phyloP scores from a whole-genome alignment of 2,113 vertebrate genomes.

The Periophthalmodon schlosseri region DNA sequence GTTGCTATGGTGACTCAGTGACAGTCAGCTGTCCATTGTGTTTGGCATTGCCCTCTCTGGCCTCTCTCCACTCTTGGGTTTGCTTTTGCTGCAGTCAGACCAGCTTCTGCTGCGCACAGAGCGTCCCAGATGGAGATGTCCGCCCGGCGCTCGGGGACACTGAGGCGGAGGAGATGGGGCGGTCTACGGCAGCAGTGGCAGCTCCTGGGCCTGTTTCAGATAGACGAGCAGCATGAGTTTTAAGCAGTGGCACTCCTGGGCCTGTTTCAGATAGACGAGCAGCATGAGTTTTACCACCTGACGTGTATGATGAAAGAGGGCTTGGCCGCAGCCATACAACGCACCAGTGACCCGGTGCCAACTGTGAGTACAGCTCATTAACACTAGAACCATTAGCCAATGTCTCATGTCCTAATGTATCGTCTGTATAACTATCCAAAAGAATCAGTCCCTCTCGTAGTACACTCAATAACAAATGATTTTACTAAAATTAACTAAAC shows the following conservation, averaged over 20 bases:
- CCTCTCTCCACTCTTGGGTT: slow-evolving; percentile 27
- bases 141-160: background rate
- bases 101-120: background rate
- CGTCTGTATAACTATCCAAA: background rate
- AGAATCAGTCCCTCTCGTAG: background rate
- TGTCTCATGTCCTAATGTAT: background rate
- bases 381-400: background rate
- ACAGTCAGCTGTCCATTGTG: slow-evolving; percentile 46
- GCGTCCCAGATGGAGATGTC: slow-evolving; percentile 54
- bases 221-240: slow-evolving; percentile 82
- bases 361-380: slow-evolving; percentile 72
- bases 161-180: slow-evolving; percentile 71
- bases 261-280: slow-evolving; percentile 84
- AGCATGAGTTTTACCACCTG: slow-evolving; percentile 82
- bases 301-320: slow-evolving; percentile 87
- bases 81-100: slow-evolving; percentile 18
- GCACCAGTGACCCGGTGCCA: slow-evolving; percentile 64
- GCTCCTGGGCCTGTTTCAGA: slow-evolving; percentile 87
- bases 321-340: slow-evolving; percentile 79
- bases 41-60: slow-evolving; percentile 33
- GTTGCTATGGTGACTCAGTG: slow-evolving; percentile 50
- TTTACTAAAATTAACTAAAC: background rate
- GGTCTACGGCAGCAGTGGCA: slow-evolving; percentile 81
- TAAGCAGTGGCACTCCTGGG: slow-evolving; percentile 87
- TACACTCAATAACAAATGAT: background rate